Conservation (phyloP, 2,113 vertebrate species). For the Petaurus breviceps region DNA sequence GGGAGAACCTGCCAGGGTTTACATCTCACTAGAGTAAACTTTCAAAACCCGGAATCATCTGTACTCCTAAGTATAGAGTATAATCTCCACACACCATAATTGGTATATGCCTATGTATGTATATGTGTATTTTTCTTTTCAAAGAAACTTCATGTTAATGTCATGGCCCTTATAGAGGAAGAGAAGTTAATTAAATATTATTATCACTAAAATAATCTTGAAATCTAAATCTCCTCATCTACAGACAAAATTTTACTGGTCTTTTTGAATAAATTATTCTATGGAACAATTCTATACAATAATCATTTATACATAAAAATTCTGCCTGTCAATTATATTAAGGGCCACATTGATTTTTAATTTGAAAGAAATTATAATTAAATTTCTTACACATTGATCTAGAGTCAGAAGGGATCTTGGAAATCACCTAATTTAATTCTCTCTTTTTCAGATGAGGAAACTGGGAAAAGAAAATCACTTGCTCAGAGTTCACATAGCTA, state of each 20-base stretch:
- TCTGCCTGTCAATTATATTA: background rate
- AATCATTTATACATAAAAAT: background rate
- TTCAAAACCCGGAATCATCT: background rate
- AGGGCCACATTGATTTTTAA: background rate
- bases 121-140: background rate
- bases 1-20: background rate
- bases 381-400: background rate
- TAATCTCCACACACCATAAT: background rate
- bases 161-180: background rate
- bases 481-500: background rate
- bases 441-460: background rate
- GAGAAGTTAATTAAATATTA: background rate
- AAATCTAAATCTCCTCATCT: background rate
- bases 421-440: background rate
- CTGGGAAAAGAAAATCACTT: background rate
- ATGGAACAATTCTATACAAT: background rate
- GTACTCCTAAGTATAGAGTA: background rate
- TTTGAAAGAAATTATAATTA: background rate
- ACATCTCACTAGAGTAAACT: background rate
- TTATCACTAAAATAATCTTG: conserved; percentile 19
- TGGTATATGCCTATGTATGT: background rate
- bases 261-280: conserved; percentile 17
- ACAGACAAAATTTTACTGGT: background rate
- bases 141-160: background rate
- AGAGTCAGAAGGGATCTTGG: background rate